phyloP scores from a whole-genome alignment of 2,797 vertebrate species.

The Peromyscus attwateri region DNA sequence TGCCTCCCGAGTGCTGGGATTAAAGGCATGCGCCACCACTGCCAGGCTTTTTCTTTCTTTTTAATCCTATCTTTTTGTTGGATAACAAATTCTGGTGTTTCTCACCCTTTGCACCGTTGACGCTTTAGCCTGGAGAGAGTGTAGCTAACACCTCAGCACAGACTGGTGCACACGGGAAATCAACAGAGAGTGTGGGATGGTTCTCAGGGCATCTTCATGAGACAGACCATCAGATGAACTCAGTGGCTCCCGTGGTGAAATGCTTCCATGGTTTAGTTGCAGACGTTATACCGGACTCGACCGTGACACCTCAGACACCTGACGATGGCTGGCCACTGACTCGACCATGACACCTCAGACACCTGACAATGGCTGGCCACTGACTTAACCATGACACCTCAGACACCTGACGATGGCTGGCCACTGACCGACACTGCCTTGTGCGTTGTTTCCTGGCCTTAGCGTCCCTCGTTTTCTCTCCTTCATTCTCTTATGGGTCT shows the following conservation, averaged over 20 bases:
- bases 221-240: too few relatives aligned
- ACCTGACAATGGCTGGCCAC: too few relatives aligned
- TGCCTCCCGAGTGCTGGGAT: not conserved
- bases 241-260: not conserved
- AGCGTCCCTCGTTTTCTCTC: not conserved
- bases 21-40: not conserved
- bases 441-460: not conserved
- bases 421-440: too few relatives aligned
- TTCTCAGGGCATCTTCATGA: not conserved
- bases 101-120: not conserved
- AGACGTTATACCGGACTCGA: not conserved
- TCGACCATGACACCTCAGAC: too few relatives aligned
- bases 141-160: not conserved
- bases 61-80: not conserved
- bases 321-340: not conserved
- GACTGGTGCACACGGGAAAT: not conserved
- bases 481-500: not conserved
- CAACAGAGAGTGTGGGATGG: too few relatives aligned
- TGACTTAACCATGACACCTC: too few relatives aligned
- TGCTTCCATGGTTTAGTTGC: not conserved
- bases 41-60: not conserved
- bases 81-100: slow-evolving; percentile 1
- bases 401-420: too few relatives aligned
- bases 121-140: not conserved
- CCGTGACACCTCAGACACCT: not conserved